Conservation (phyloP, 2,113 vertebrate genomes). For the Myocastor coypus region DNA sequence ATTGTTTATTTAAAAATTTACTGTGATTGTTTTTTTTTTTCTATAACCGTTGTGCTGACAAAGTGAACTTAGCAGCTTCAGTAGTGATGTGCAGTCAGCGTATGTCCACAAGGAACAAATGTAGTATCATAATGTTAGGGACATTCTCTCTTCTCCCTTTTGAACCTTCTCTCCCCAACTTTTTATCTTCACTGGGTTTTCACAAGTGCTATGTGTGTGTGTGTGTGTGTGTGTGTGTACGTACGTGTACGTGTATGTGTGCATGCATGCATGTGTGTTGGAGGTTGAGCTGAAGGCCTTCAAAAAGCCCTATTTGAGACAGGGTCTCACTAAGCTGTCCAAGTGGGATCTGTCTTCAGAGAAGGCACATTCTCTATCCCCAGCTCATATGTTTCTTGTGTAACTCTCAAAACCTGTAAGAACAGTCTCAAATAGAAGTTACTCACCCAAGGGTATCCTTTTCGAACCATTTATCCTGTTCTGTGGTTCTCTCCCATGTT, state of each 20-base stretch:
- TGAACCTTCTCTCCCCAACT: conserved; percentile 20
- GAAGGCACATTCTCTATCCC: background rate
- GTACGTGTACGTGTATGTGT: too few relatives aligned
- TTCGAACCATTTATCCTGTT: conserved; percentile 71
- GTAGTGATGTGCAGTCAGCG: background rate
- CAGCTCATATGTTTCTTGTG: background rate
- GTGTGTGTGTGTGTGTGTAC: too few relatives aligned
- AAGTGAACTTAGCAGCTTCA: background rate
- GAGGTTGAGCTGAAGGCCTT: background rate
- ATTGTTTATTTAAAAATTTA: background rate
- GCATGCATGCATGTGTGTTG: background rate
- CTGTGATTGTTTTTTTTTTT: background rate
- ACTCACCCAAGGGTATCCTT: conserved; percentile 53
- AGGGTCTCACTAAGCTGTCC: background rate
- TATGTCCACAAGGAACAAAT: background rate
- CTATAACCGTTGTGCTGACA: background rate
- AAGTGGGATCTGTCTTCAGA: background rate
- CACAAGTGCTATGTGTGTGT: too few relatives aligned
- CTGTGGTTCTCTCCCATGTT: conserved; percentile 80
- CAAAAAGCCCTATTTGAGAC: background rate
- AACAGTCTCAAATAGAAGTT: conserved; percentile 65
- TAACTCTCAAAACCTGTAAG: conserved; percentile 43
- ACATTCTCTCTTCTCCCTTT: background rate
- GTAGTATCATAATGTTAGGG: background rate
- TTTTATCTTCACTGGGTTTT: background rate